A percentile compares a stretch with the other conserved stretches of the same genome.
These are phyloP conservation scores for Aspiorhynchus laticeps DNA, from an alignment of 2,113 vertebrate species.

Conservation along the genomic window DNA sequence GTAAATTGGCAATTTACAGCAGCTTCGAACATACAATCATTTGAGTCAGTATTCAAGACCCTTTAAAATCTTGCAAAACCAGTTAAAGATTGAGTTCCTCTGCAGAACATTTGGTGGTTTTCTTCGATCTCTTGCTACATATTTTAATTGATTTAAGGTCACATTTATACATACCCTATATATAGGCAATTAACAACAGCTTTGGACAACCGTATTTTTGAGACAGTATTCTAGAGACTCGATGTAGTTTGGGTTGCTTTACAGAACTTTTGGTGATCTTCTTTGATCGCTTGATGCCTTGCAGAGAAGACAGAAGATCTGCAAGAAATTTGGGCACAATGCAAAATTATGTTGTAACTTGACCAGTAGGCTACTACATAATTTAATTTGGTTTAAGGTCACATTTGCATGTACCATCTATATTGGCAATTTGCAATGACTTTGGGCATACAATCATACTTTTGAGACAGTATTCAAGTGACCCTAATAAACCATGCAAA, in stretches of 20 bases:
- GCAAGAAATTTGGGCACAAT: background rate
- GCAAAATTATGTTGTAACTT: background rate
- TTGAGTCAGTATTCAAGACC: too few species aligned
- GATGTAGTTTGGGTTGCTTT: background rate
- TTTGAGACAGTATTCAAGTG: background rate
- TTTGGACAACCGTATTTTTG: background rate
- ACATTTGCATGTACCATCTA: background rate
- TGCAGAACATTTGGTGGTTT: too few species aligned
- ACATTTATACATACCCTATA: background rate
- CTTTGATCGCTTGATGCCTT: background rate
- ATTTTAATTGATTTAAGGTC: background rate
- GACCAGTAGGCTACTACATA: background rate
- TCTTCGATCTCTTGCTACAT: background rate
- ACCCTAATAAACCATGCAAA: background rate
- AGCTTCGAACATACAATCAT: too few species aligned
- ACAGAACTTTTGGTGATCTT: background rate
- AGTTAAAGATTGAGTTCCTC: too few species aligned
- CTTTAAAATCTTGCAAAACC: too few species aligned
- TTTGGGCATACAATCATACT: background rate
- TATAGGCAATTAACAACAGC: background rate
- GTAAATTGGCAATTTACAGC: too few species aligned
- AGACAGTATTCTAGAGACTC: background rate
- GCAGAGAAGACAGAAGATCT: background rate
- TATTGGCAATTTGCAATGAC: background rate
- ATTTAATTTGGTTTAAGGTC: background rate